A percentile compares a stretch with the other conserved stretches of the same genome.
Conservation (phyloP, 2,113 vertebrate genomes). For the Azemiops feae region DNA sequence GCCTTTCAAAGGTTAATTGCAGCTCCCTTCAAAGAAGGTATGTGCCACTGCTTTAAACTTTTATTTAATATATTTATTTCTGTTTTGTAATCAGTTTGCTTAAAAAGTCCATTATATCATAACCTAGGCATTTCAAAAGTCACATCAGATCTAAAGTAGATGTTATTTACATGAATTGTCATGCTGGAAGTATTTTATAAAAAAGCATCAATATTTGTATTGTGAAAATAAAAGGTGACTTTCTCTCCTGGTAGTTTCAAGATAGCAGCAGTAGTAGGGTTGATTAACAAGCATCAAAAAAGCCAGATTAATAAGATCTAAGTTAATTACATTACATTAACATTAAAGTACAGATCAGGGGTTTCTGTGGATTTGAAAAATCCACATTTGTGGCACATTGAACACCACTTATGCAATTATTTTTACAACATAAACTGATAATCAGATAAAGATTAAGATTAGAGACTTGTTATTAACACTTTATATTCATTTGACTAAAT, state of each 20-base stretch:
- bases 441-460: not conserved
- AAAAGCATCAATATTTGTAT: not conserved
- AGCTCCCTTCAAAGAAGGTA: not conserved
- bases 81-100: constrained; percentile 11
- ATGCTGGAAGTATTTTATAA: not conserved
- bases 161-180: not conserved
- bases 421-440: not conserved
- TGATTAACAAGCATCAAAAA: not conserved
- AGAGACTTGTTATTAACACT: not conserved
- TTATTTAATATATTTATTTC: constrained; percentile 18
- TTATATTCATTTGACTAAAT: not conserved
- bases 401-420: not conserved
- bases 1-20: too few relatives aligned
- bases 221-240: not conserved
- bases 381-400: not conserved
- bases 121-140: constrained; percentile 23
- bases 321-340: not conserved
- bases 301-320: not conserved
- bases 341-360: not conserved
- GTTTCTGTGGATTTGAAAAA: not conserved
- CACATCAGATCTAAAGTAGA: constrained; percentile 7
- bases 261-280: not conserved
- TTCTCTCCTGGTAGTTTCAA: not conserved
- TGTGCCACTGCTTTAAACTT: not conserved
- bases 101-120: constrained; percentile 29